phyloP scores from a whole-genome alignment of 2,797 vertebrate genomes.

The Pangasius larnaudii region DNA sequence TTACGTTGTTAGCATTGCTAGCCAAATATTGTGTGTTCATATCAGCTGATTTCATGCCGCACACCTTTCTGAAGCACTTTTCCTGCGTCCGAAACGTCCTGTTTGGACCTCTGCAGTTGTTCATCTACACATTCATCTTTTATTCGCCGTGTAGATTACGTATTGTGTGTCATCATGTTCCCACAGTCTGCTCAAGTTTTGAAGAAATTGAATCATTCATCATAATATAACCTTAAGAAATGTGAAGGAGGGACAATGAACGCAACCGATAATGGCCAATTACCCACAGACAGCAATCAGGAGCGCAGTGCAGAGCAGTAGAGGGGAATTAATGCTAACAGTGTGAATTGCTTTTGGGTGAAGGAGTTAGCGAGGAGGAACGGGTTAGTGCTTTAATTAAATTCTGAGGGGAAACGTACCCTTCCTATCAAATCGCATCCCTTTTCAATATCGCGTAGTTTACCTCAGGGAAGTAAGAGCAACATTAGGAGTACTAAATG shows the following conservation, averaged over 20 bases:
- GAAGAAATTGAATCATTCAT: slow-evolving; percentile 59
- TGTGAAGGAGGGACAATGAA: slow-evolving; percentile 48
- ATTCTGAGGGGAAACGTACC: slow-evolving; percentile 15
- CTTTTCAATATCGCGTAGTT: slow-evolving; percentile 16
- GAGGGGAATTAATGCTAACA: slow-evolving; percentile 51
- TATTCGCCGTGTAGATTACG: not conserved
- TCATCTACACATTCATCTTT: slow-evolving; percentile 5
- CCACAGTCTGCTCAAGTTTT: slow-evolving; percentile 31
- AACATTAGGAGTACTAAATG: slow-evolving; percentile 11
- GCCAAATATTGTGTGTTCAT: not conserved
- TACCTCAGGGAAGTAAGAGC: slow-evolving; percentile 33
- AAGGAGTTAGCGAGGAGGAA: slow-evolving; percentile 29
- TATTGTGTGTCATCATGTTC: not conserved
- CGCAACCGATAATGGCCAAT: slow-evolving; percentile 61
- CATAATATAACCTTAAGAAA: slow-evolving; percentile 61
- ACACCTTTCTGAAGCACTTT: not conserved
- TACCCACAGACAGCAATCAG: slow-evolving; percentile 58
- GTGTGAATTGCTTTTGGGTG: slow-evolving; percentile 30
- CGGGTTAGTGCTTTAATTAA: slow-evolving; percentile 38
- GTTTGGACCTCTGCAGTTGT: not conserved
- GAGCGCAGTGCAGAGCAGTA: slow-evolving; percentile 49
- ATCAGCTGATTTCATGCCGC: not conserved
- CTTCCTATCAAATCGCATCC: slow-evolving; percentile 8
- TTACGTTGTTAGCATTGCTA: not conserved
- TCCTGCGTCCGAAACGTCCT: not conserved